Percentiles rank a stretch among this genome's conserved stretches.
phyloP scores from a whole-genome alignment of 2,888 invertebrate genomes.

The Caradrina kadenii region DNA sequence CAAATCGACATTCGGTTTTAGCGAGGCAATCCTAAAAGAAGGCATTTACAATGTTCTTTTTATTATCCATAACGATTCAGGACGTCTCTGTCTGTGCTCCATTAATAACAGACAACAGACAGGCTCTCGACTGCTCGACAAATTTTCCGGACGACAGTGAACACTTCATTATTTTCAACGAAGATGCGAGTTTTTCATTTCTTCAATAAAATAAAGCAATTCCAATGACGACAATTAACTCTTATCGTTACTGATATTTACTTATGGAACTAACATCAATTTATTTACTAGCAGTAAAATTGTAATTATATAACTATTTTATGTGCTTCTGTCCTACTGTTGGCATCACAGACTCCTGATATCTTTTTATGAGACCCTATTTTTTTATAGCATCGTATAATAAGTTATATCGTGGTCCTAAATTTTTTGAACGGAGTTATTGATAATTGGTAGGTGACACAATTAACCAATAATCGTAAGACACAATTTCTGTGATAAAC shows the following conservation, averaged over 20 bases:
- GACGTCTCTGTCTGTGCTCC: conserved; percentile 65
- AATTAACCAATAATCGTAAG: no score
- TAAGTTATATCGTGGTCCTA: not conserved
- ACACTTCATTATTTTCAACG: conserved; percentile 79
- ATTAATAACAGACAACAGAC: conserved; percentile 77
- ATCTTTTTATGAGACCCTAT: not conserved
- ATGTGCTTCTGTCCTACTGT: not conserved
- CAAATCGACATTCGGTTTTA: conserved; percentile 72
- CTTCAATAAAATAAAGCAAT: conserved; percentile 4
- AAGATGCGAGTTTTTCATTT: not conserved
- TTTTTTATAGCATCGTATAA: not conserved
- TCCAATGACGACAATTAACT: not conserved
- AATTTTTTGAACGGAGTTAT: not conserved
- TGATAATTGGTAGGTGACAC: not conserved
- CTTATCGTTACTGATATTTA: not conserved
- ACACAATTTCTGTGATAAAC: no score
- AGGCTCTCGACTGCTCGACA: conserved; percentile 71
- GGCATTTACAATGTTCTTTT: conserved; percentile 77
- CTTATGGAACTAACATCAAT: not conserved
- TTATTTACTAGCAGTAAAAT: not conserved
- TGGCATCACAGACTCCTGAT: not conserved
- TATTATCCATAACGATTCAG: conserved; percentile 73
- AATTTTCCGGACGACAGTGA: conserved; percentile 67
- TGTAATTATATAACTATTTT: not conserved
- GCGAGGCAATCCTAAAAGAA: conserved; percentile 68